Evolutionary conservation across 2,113 vertebrate genomes (phyloP).

Genomic region (Apteryx mantelli): DNA sequence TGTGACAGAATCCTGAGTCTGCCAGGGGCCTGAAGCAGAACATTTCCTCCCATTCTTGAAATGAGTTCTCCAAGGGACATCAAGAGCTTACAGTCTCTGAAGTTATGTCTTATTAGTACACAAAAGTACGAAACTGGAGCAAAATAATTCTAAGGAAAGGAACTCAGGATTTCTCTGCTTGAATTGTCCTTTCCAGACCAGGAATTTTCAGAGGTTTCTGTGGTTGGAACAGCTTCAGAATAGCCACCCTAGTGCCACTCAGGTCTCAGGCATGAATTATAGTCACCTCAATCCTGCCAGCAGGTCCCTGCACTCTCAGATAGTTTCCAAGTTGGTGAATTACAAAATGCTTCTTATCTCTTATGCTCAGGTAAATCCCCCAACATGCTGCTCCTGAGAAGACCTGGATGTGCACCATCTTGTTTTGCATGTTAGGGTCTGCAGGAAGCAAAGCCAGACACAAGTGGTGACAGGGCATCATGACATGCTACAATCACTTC

Average conservation of each 20-base stretch:
- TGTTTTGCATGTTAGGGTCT: accelerated
- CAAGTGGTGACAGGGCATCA: neutral
- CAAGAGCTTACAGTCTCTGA: neutral
- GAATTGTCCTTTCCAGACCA: neutral
- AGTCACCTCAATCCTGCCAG: neutral
- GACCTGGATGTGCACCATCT: neutral
- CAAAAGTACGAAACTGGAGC: neutral
- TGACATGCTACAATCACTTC: neutral
- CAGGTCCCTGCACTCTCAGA: neutral
- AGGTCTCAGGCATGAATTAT: neutral
- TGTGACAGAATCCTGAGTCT: neutral
- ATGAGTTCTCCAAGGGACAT: neutral
- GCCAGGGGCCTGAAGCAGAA: neutral
- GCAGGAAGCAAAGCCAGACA: neutral
- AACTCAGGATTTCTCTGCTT: neutral
- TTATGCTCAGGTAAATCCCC: neutral
- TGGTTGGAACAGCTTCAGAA: neutral
- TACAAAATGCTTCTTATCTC: neutral
- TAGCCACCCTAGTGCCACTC: neutral
- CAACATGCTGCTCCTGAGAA: neutral
- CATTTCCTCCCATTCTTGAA: neutral
- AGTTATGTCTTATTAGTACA: neutral
- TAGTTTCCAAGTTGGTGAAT: neutral
- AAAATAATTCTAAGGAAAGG: neutral
- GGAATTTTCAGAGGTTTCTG: neutral